A percentile compares a stretch with the other conserved stretches of the same genome.
Conservation (phyloP, 2,113 vertebrate species). For the Sigmodon hispidus region DNA sequence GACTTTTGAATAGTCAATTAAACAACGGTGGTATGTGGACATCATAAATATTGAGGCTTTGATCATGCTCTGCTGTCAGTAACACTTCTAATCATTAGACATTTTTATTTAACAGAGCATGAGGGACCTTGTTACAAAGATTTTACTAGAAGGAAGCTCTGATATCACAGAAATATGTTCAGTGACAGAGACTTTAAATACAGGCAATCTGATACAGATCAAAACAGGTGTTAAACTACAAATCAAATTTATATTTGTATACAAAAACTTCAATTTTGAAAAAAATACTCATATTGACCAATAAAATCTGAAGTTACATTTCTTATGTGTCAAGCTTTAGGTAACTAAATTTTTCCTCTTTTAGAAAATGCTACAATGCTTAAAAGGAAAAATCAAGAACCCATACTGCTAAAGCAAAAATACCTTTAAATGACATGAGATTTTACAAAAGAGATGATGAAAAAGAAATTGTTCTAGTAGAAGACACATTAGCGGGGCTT, state of each 20-base stretch:
- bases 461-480: not conserved
- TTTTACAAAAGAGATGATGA: slow-evolving; percentile 55
- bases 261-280: not conserved
- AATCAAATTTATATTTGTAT: slow-evolving; percentile 29
- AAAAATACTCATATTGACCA: slow-evolving; percentile 33
- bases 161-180: not conserved
- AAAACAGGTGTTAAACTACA: not conserved
- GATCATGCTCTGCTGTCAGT: not conserved
- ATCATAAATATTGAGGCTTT: not conserved
- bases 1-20: not conserved
- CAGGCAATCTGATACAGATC: not conserved
- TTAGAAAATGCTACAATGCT: slow-evolving; percentile 42
- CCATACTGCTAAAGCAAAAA: slow-evolving; percentile 42
- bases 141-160: slow-evolving; percentile 3
- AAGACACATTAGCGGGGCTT: not conserved
- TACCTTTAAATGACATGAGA: not conserved
- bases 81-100: not conserved
- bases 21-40: not conserved
- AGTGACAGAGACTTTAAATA: slow-evolving; percentile 21
- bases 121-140: slow-evolving; percentile 37
- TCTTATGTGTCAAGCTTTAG: slow-evolving; percentile 1
- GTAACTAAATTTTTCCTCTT: not conserved
- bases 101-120: not conserved
- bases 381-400: slow-evolving; percentile 35
- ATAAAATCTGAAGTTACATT: slow-evolving; percentile 35